Conservation (phyloP, 2,888 invertebrate genomes). For the Tethea ocularis region DNA sequence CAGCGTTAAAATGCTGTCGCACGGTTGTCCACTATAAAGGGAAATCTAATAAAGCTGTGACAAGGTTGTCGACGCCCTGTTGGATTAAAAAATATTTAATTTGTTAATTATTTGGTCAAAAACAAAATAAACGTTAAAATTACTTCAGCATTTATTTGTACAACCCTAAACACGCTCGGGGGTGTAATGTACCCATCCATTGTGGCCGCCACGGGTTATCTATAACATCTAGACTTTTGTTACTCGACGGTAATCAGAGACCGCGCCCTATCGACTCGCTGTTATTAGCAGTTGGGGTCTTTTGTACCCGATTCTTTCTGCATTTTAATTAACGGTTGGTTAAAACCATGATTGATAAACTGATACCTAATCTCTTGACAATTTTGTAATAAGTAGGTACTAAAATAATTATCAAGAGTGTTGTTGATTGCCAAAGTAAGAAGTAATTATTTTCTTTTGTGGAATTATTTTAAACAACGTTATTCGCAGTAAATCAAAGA, state of each 20-base stretch:
- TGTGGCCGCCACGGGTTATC: constrained; percentile 64
- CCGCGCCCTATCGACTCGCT: constrained; percentile 43
- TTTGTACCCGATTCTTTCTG: constrained; percentile 31
- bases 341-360: constrained; percentile 9
- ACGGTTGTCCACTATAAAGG: too few species aligned
- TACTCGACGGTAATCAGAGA: constrained; percentile 60
- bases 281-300: constrained; percentile 45
- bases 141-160: constrained; percentile 12
- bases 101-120: neutral
- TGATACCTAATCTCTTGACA: too few species aligned
- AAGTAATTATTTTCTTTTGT: too few species aligned
- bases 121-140: neutral
- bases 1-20: too few species aligned
- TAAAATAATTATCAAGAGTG: too few species aligned
- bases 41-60: too few species aligned
- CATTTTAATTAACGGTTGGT: neutral
- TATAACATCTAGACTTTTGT: constrained; percentile 71
- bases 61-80: too few species aligned
- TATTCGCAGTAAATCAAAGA: too few species aligned
- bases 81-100: neutral
- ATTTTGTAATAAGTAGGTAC: too few species aligned
- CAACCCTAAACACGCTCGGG: constrained; percentile 63
- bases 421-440: too few species aligned
- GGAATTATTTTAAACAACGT: too few species aligned
- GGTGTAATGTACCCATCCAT: constrained; percentile 60